Evolutionary conservation across 2,113 vertebrate genomes (phyloP), one percentile per base, ranked within the genome.

Genomic region (Xiphophorus maculatus): DNA sequence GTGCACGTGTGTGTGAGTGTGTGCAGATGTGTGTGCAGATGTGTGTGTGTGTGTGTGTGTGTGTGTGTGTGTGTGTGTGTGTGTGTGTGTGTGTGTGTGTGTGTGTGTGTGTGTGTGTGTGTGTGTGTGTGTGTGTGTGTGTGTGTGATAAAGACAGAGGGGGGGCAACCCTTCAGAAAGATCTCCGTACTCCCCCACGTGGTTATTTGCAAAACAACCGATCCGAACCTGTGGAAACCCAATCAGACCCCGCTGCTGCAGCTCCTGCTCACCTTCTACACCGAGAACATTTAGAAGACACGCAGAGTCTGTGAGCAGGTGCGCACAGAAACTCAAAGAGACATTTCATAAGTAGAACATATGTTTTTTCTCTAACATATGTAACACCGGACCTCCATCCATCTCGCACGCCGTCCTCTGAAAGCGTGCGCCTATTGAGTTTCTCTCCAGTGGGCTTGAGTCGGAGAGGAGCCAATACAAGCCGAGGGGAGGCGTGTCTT

Each of bases 181-280:
- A 93, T 93, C 92, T 71, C 90, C 83, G 87, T 88, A 95, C 94
- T 95, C 93, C 95, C 95, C 96, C 96, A 94, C 93, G 96, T 94
- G 96, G 95, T 94, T 94, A 94, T 84, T 84, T 87, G 90, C 93
- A 74, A 93, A 93, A 96, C 92, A 92, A 93, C 90, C 89, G 93
- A 94, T 94, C 92, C 92, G 91, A 93, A 90, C 58, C 80, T 22
- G 44, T 66, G 82, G 90, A 93, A 91, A 85, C 77, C 78, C 85
- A 87, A 90, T 92, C 76, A 91, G 87, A 88, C 85, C 89, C 84
- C 83, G 81, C 82, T 89, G 90, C 86, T 87, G 91, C 82, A 85
- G 86, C 82, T 58, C 71, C 42, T 27, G 73, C 37, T 74, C 88
- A 81, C 81, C 90, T 83, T 80, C 71, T 77, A 44, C 28, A 61